Evolutionary conservation across 1,140 invertebrate species (phyloP).

Genomic region (Pararge aegeria): DNA sequence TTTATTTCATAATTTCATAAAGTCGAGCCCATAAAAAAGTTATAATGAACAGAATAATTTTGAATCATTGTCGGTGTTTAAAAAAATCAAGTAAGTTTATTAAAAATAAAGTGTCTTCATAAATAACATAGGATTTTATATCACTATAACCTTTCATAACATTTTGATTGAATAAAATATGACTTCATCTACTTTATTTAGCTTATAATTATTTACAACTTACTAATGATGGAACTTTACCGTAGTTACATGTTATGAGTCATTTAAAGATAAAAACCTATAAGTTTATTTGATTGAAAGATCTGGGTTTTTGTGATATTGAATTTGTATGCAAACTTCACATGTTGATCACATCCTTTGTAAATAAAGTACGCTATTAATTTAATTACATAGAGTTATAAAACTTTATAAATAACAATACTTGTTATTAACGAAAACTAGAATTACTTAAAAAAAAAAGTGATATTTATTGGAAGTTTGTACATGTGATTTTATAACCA

Average conservation of each 20-base stretch:
- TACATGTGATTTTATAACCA: too few relatives aligned
- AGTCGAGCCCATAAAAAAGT: constrained; percentile 29
- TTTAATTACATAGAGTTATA: too few relatives aligned
- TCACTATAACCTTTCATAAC: constrained; percentile 51
- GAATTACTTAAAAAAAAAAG: too few relatives aligned
- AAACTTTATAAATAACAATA: too few relatives aligned
- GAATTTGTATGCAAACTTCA: not conserved
- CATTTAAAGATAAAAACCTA: too few relatives aligned
- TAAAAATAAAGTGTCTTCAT: constrained; percentile 11
- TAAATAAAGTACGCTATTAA: not conserved
- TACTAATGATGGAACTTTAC: not conserved
- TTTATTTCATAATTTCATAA: constrained; percentile 57
- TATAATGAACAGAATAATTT: constrained; percentile 69
- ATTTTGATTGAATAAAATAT: constrained; percentile 57
- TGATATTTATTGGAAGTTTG: too few relatives aligned
- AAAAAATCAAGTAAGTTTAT: constrained; percentile 66
- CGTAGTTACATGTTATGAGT: not conserved
- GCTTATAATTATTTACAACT: constrained; percentile 4
- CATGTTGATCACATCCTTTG: not conserved
- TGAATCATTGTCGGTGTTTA: constrained; percentile 60
- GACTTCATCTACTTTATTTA: constrained; percentile 53
- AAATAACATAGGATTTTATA: constrained; percentile 27
- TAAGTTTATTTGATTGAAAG: too few relatives aligned
- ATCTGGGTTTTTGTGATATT: not conserved
- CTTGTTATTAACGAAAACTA: too few relatives aligned